Evolutionary conservation across 2,888 invertebrate species (phyloP), one percentile per base, ranked within the genome.

Genomic region (Noctua janthe): DNA sequence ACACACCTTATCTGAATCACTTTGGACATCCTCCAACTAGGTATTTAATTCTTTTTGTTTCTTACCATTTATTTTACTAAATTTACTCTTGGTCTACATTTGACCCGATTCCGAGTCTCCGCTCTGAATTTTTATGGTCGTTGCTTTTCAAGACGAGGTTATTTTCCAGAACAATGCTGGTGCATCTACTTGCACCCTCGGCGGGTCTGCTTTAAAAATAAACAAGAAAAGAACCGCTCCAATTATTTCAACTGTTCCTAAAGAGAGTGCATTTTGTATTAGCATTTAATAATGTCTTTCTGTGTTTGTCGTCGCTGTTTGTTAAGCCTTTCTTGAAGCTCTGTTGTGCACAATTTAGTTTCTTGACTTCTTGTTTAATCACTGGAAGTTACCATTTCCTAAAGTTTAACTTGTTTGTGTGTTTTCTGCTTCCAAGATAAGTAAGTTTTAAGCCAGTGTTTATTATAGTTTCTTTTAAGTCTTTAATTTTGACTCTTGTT

Each of bases 81-180:
- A 92, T 94, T 91, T 91, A 71, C 86, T 90, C 91, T 88, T 86
- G 75, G 81, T 87, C 78, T 86, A 91, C 90, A 90, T 91, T 90
- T 92, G 92, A 92, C 92, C 93, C 86, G 87, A 90, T 93, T 93
- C 89, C 85, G 76, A 88, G 86, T 90, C 90, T 90, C 82, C 78
- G 73, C 87, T 87, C 86, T 90, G 91, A 90, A 91, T 93, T 94
- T 93, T 94, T 93, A 93, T 92, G 91, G 92, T 92, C 91, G 90
- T 89, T 92, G 92, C 88, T 87, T 92, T 92, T 90, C 88, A 91
- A 94, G 91, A 91, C 89, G 93, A 89, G 90, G 90, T 90, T 90
- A 93, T 93, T 94, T 94, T 93, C 91, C 91, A 90, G 91, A 89
- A 93, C 92, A 93, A 93, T 92, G 91, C 91, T 87, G 91, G 88